A percentile compares a stretch with the other conserved stretches of the same genome.
These are phyloP conservation scores for Tamandua tetradactyla DNA, from an alignment of 2,797 vertebrate species.

Conservation along the genomic window DNA sequence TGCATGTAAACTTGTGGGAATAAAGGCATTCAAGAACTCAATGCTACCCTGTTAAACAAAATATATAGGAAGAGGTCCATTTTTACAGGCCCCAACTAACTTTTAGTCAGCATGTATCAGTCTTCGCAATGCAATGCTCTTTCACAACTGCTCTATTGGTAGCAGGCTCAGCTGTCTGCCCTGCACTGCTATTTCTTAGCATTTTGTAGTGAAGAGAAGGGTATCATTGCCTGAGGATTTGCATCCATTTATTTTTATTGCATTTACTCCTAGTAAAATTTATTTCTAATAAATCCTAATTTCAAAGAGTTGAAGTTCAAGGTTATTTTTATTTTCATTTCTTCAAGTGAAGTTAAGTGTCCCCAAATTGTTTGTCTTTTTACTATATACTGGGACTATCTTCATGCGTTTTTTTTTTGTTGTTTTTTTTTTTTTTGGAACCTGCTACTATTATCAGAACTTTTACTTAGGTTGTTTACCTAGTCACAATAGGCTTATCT, in stretches of 20 bases:
- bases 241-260: neutral
- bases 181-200: neutral
- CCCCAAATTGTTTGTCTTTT: slow-evolving; percentile 25
- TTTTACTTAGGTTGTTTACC: neutral
- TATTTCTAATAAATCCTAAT: neutral
- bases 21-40: neutral
- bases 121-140: neutral
- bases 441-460: neutral
- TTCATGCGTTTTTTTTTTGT: too few species aligned
- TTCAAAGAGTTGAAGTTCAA: neutral
- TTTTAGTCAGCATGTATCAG: neutral
- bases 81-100: too few species aligned
- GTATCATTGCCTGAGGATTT: neutral
- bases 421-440: slow-evolving; percentile 38
- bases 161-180: neutral
- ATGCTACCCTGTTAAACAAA: neutral
- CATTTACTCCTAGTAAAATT: neutral
- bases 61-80: too few species aligned
- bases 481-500: neutral
- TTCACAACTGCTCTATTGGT: neutral
- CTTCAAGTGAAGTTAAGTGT: neutral
- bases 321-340: neutral
- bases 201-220: neutral
- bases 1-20: neutral
- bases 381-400: neutral